Evolutionary conservation across 2,113 vertebrate genomes (phyloP), one percentile per base, ranked within the genome.

Genomic region (Piprites chloris): DNA sequence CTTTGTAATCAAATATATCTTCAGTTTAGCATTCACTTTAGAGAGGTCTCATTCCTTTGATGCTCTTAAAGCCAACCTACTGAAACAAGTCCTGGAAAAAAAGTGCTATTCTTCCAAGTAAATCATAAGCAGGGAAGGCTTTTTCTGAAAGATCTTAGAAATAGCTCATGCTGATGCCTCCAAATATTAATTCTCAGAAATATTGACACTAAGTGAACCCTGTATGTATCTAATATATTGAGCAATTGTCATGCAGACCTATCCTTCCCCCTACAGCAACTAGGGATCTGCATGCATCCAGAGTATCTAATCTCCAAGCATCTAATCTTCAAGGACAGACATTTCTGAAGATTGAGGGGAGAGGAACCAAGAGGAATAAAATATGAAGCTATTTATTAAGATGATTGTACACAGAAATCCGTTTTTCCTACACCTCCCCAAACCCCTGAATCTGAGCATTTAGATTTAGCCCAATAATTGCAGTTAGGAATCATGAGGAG

Each of bases 1-100:
- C 82, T 94, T 88, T 84, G 85, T 96, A 93, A 95, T 95, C 93
- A 96, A 92, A 97, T 95, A 71, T 72, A 96, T 96, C 89, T 95
- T 92, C 89, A 93, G 76, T 93, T 95, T 88, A 95, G 76, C 55
- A 52, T 87, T 93, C 73, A 50, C 67, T 92, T 96, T 88, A 76
- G 85, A 94, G 76, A 90, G 72, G 67, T 85, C 65, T 95, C 89
- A 81, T 93, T 89, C 91, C 86, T 93, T 63, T 74, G 72, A 89
- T 89, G 84, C 90, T 95, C 88, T 92, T 95, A 95, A 95, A 96
- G 85, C 39, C 85, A 94, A 91, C 67, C 85, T 92, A 91, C 41
- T 88, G 94, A 95, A 93, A 94, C 94, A 90, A 80, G 83, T 67
- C 90, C 88, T 73, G 23, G 55, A 84, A 62, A 89, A 14, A 89